These are phyloP conservation scores for Chloroclystis v-ata DNA, from an alignment of 2,888 invertebrate species.

Conservation along the genomic window DNA sequence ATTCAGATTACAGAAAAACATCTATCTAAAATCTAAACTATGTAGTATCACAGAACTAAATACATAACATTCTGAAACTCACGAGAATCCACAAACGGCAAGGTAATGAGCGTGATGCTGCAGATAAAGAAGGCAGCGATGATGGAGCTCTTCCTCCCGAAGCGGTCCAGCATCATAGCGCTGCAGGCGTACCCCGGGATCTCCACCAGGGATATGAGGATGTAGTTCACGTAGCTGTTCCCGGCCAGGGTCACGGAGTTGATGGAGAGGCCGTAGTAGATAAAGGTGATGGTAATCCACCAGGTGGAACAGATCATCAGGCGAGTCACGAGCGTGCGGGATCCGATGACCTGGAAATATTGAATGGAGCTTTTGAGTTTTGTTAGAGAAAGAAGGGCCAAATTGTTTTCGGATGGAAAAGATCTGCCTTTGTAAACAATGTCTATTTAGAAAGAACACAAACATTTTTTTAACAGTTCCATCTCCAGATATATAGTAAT, in stretches of 20 bases:
- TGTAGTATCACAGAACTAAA: background rate
- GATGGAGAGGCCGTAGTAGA: conserved; percentile 88
- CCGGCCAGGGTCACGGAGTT: conserved; percentile 86
- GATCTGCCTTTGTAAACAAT: too few species aligned
- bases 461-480: too few species aligned
- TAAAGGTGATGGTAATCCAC: conserved; percentile 88
- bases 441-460: too few species aligned
- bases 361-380: too few species aligned
- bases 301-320: conserved; percentile 83
- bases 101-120: conserved; percentile 72
- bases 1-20: too few species aligned
- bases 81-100: conserved; percentile 79
- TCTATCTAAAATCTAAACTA: too few species aligned
- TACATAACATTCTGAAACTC: conserved; percentile 32
- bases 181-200: conserved; percentile 81
- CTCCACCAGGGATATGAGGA: conserved; percentile 80
- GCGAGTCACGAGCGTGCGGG: conserved; percentile 72
- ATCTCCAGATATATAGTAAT: too few species aligned
- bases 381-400: too few species aligned
- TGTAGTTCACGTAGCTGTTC: conserved; percentile 87
- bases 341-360: conserved; percentile 61
- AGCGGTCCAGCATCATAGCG: conserved; percentile 75
- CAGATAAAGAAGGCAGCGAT: conserved; percentile 78
- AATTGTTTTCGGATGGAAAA: too few species aligned
- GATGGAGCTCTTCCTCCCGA: conserved; percentile 78